A percentile compares a stretch with the other conserved stretches of the same genome.
phyloP scores from a whole-genome alignment of 2,888 invertebrate species.

The Acleris literana region DNA sequence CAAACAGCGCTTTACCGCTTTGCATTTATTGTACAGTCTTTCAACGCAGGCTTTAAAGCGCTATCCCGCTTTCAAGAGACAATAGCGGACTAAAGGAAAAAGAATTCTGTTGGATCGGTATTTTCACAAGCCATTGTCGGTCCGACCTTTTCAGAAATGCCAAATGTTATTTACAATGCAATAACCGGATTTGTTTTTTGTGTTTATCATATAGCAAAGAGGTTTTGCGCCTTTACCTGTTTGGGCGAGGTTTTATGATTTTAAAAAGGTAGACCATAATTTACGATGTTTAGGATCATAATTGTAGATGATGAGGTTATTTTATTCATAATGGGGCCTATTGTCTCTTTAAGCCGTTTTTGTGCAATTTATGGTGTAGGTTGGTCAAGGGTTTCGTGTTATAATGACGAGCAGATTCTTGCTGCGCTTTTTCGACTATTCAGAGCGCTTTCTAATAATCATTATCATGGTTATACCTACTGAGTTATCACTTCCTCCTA shows the following conservation, averaged over 20 bases:
- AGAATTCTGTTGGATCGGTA: slow-evolving; percentile 56
- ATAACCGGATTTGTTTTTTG: slow-evolving; percentile 52
- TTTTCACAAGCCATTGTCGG: slow-evolving; percentile 72
- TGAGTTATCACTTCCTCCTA: no score
- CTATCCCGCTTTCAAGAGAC: slow-evolving; percentile 47
- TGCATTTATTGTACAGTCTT: slow-evolving; percentile 36
- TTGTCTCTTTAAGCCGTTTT: slow-evolving; percentile 49
- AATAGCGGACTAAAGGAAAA: slow-evolving; percentile 52
- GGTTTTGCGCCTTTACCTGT: slow-evolving; percentile 60
- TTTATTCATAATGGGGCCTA: slow-evolving; percentile 45
- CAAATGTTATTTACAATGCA: slow-evolving; percentile 68
- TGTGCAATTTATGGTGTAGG: slow-evolving; percentile 40
- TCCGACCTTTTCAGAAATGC: slow-evolving; percentile 54
- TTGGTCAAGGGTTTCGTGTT: slow-evolving; percentile 15
- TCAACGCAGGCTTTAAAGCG: slow-evolving; percentile 51
- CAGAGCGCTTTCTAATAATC: background rate
- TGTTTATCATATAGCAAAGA: slow-evolving; percentile 48
- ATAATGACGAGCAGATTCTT: slow-evolving; percentile 4
- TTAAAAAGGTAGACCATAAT: slow-evolving; percentile 66
- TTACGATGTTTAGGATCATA: slow-evolving; percentile 71
- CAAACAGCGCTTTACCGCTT: slow-evolving; percentile 58
- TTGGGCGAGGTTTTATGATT: slow-evolving; percentile 63
- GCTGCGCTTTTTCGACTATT: background rate
- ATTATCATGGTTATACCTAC: background rate
- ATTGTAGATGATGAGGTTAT: slow-evolving; percentile 67